Evolutionary conservation across 2,113 vertebrate genomes (phyloP), one percentile per base, ranked within the genome.

Genomic region (Hyla sarda): DNA sequence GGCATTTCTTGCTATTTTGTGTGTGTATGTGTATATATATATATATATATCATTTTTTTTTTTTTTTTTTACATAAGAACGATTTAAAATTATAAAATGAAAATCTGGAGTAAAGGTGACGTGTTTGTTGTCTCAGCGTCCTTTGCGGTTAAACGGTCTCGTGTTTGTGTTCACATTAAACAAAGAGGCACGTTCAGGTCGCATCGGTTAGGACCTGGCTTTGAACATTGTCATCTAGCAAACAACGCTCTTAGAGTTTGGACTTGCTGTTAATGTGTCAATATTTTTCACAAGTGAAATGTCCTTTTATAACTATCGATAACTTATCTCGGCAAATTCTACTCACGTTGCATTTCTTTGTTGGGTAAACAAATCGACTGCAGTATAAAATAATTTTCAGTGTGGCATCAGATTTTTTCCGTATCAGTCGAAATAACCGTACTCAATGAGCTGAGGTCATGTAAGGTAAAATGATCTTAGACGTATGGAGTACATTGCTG

Each of bases 231-330:
- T 17, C 11, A 30, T 32, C 62, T 28, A 17, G 14, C 62, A 67
- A 67, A 67, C 62, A 28, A 16, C 14, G 1, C 1, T 28, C n/a
- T 76, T 75, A 28, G 5, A 50, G 73, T 50, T 30, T 77, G 48
- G 23, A 34, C 75, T 56, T 32, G 45, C 11, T 76, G 74, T 32
- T 48, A 76, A 52, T 30, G 48, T 77, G 47, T 77, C 75, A 77
- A 34, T 77, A 54, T 54, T 77, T 77, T 30, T 77, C 13, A 10
- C 45, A 10, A 5, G 14, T 17, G n/a, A 30, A 76, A 52, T 76
- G 74, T 17, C 48, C 50, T 54, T n/a, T 54, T 77, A 54, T 56
- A 77, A 54, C 30, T 32, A 54, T 32, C 28, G 48, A 77, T 77
- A 77, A 34, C 30, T 11, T 77, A 77, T 77, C 47, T 30, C 2